Percentiles rank a stretch among this genome's conserved stretches.
These are phyloP conservation scores for Sebastes itinus DNA, from an alignment of 2,797 vertebrate species.

Conservation along the genomic window DNA sequence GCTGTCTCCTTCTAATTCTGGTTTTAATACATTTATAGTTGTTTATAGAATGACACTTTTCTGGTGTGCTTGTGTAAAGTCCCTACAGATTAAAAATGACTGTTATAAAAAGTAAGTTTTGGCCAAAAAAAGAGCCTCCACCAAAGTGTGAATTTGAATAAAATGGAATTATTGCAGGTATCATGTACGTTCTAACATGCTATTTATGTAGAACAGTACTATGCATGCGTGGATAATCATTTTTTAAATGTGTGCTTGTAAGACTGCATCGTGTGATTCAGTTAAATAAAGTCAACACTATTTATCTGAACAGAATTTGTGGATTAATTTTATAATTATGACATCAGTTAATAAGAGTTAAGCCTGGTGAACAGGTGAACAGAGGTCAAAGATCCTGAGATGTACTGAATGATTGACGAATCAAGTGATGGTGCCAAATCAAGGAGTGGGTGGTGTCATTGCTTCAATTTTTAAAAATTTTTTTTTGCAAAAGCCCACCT, in stretches of 20 bases:
- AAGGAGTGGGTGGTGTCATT: not conserved
- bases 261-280: not conserved
- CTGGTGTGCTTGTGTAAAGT: not conserved
- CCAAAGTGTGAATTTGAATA: slow-evolving; percentile 28
- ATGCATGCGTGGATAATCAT: slow-evolving; percentile 3
- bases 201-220: not conserved
- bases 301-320: not conserved
- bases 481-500: not conserved
- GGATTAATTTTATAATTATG: not conserved
- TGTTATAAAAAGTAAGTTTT: not conserved
- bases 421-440: not conserved
- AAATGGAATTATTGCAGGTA: not conserved
- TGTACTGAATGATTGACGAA: not conserved
- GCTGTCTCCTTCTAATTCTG: no score
- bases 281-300: slow-evolving; percentile 13
- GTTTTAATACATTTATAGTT: not conserved
- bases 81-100: not conserved
- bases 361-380: not conserved
- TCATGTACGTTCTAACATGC: not conserved
- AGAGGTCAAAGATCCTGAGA: not conserved
- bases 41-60: not conserved
- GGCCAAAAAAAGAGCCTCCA: slow-evolving; percentile 11
- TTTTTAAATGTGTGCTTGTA: not conserved
- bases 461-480: not conserved
- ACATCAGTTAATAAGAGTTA: not conserved